These are phyloP conservation scores for Lymantria monacha DNA, from an alignment of 2,888 invertebrate genomes.

Conservation along the genomic window DNA sequence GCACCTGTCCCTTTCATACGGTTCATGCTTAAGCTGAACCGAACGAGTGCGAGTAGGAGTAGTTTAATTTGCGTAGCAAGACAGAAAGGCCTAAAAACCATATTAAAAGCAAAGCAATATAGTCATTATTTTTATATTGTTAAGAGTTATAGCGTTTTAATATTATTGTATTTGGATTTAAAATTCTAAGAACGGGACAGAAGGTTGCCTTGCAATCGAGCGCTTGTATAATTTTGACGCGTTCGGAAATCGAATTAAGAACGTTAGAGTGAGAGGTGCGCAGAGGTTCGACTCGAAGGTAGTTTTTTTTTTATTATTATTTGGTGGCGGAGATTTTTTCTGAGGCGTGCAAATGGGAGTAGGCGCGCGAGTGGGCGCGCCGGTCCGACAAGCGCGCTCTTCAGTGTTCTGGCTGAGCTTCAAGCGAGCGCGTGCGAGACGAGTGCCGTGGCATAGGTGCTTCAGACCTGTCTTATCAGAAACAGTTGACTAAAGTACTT, in stretches of 20 bases:
- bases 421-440: slow-evolving; percentile 76
- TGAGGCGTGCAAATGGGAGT: slow-evolving; percentile 81
- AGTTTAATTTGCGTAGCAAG: slow-evolving; percentile 50
- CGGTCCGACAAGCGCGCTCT: slow-evolving; percentile 79
- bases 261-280: slow-evolving; percentile 78
- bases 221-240: slow-evolving; percentile 76
- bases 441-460: slow-evolving; percentile 51
- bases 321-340: slow-evolving; percentile 75
- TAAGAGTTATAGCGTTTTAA: slow-evolving; percentile 19
- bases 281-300: slow-evolving; percentile 63
- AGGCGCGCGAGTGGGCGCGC: slow-evolving; percentile 80
- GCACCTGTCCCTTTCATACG: slow-evolving; percentile 81
- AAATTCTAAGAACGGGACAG: slow-evolving; percentile 68
- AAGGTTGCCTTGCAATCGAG: slow-evolving; percentile 75
- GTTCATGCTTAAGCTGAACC: slow-evolving; percentile 77
- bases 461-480: slow-evolving; percentile 38
- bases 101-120: slow-evolving; percentile 23
- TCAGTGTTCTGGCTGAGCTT: slow-evolving; percentile 82
- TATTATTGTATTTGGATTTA: slow-evolving; percentile 27
- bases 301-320: slow-evolving; percentile 79
- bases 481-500: slow-evolving; percentile 27
- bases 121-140: slow-evolving; percentile 18
- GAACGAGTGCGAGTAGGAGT: slow-evolving; percentile 81
- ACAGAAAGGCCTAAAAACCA: slow-evolving; percentile 43
- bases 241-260: slow-evolving; percentile 80